These are phyloP conservation scores for Sebastiscus albofasciatus DNA, from an alignment of 2,797 vertebrate genomes.

Conservation along the genomic window DNA sequence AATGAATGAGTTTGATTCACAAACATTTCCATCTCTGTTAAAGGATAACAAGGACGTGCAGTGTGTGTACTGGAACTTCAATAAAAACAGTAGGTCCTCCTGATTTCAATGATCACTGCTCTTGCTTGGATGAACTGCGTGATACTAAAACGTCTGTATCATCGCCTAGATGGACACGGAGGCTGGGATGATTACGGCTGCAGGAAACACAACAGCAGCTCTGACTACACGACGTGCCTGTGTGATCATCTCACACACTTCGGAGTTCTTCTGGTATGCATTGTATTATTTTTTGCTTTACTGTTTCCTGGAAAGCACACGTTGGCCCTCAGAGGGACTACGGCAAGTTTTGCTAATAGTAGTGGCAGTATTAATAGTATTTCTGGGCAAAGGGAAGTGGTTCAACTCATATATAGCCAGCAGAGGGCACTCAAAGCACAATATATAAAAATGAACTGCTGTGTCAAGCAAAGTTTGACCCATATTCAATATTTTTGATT, in stretches of 20 bases:
- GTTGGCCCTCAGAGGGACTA: background rate
- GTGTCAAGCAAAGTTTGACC: background rate
- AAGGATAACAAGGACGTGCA: constrained; percentile 77
- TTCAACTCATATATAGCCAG: background rate
- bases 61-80: constrained; percentile 92
- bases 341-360: background rate
- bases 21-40: constrained; percentile 12
- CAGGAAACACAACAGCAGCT: constrained; percentile 78
- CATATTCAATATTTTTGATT: background rate
- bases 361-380: background rate
- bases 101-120: background rate
- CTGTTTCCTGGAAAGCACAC: background rate
- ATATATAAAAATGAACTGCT: background rate
- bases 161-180: constrained; percentile 84
- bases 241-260: constrained; percentile 96
- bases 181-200: constrained; percentile 90
- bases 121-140: background rate
- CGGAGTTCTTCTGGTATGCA: constrained; percentile 89
- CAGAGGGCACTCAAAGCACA: constrained; percentile 38
- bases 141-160: background rate
- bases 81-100: constrained; percentile 79
- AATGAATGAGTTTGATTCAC: background rate
- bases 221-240: constrained; percentile 87
- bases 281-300: background rate
- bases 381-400: too few species aligned